Evolutionary conservation across 92 coral and sea anemone species (phyloP), one percentile per base, ranked within the genome.

Genomic region (Porites evermanni): DNA sequence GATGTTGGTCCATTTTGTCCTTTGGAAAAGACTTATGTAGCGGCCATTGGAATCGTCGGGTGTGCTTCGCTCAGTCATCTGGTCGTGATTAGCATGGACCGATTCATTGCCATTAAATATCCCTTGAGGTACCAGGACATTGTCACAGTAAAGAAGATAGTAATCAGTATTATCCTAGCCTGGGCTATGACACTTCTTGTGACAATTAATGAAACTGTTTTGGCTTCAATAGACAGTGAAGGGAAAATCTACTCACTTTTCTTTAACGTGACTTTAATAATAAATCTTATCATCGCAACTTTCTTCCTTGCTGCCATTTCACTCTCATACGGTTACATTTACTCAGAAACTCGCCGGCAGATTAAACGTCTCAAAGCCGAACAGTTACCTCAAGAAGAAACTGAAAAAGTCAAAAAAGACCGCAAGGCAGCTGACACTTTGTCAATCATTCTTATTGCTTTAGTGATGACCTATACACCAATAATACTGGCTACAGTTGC

Each of bases 291-390:
- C 74, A 20, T 44, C 10, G 14, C 10, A 32, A 2, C 16, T 32
- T 12, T 1, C 9, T 50, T 52, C 4, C 32, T 29, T 29, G 64
- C 18, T 52, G 64, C 44, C 11, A 74, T 74, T 63, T 7, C 18
- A 9, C 54, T 44, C 50, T 44, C 38, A 7, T 19, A 75, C 14
- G 59, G 32, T 29, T 75, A 53, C 52, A 75, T 75, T 54, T 75
- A 19, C 64, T 75, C 79, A 9, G 65, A 75, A 75, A 52, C 79
- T 2, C 8, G 44, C 6, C 79, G 79, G n/a, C 79, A 75, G 65
- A 21, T 19, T n/a, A 75, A 75, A 12, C 79, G 63, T 0, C n/a
- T 75, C 2, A 53, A 19, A 1, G 54, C 63, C 32, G 66, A 75
- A 13, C 79, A 54, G 23, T 17, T 75, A 12, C 8, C 66, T 7